These are phyloP conservation scores for Tupaia tana DNA, from an alignment of 2,113 vertebrate species.

Conservation along the genomic window DNA sequence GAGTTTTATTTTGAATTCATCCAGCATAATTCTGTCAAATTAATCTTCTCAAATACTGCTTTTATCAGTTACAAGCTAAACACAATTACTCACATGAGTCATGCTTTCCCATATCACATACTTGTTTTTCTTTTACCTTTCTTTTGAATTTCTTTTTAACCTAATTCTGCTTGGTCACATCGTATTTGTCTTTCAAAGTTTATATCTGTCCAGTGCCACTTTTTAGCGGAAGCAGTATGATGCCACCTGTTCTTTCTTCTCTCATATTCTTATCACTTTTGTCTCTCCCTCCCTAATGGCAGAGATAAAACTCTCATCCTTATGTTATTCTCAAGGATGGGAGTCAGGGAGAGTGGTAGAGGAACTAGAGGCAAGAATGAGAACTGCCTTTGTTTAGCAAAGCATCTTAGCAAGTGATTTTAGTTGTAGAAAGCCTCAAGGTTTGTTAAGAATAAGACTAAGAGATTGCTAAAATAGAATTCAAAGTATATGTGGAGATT, in stretches of 20 bases:
- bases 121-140: constrained; percentile 2
- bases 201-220: neutral
- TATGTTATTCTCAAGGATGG: neutral
- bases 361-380: neutral
- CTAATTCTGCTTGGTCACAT: neutral
- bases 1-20: constrained; percentile 42
- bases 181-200: neutral
- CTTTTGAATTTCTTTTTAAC: neutral
- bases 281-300: neutral
- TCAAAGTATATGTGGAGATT: neutral
- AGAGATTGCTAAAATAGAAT: neutral
- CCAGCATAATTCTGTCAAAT: neutral
- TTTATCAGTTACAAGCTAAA: constrained; percentile 12
- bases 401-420: neutral
- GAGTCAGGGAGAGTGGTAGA: neutral
- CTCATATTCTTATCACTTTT: neutral
- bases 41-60: constrained; percentile 4
- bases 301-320: neutral
- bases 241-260: neutral
- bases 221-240: constrained; percentile 20
- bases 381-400: neutral
- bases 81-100: neutral
- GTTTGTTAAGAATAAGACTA: neutral
- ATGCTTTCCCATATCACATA: neutral
- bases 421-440: neutral